Evolutionary conservation across 2,113 vertebrate genomes (phyloP).

Genomic region (Empidonax alnorum): DNA sequence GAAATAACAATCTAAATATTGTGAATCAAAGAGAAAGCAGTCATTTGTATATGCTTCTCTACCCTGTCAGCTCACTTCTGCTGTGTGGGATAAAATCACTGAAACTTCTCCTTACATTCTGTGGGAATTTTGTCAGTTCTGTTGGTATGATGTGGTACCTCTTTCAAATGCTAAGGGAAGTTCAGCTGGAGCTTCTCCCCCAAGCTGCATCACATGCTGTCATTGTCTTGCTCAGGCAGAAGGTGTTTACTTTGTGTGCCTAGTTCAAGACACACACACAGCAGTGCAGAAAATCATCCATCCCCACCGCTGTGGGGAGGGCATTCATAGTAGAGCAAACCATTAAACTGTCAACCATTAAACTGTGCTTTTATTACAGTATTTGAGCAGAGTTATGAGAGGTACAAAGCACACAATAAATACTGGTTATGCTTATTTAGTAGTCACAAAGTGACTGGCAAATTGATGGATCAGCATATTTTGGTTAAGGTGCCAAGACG

Average conservation of each 20-base stretch:
- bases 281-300: background rate
- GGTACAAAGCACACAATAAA: background rate
- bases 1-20: constrained; percentile 57
- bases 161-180: background rate
- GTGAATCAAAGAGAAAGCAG: constrained; percentile 51
- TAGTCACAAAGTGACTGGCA: background rate
- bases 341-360: background rate
- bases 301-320: background rate
- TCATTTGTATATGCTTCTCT: background rate
- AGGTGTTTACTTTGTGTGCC: background rate
- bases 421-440: background rate
- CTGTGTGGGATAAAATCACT: background rate
- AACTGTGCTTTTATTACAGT: background rate
- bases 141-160: fast-evolving
- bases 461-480: background rate
- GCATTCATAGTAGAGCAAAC: background rate
- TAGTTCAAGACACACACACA: background rate
- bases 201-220: background rate
- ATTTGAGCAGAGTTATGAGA: background rate
- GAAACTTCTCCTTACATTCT: background rate
- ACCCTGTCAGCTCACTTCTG: background rate
- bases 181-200: background rate
- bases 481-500: background rate
- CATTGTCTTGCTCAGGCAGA: background rate
- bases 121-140: background rate